These are phyloP conservation scores for Girardia tigrina DNA, from an alignment of 2,888 invertebrate species.

Conservation along the genomic window DNA sequence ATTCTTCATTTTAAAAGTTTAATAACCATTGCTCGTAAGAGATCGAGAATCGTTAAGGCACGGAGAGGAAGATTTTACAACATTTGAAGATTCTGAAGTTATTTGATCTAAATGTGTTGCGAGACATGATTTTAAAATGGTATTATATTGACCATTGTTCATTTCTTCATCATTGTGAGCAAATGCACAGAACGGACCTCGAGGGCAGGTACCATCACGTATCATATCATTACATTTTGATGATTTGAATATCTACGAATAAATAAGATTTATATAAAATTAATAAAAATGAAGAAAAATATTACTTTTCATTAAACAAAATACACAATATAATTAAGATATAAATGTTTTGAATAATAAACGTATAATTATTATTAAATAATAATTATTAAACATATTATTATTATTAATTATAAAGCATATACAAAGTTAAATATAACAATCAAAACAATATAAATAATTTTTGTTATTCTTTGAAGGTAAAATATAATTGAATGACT, in stretches of 20 bases:
- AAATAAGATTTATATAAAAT: conserved; percentile 53
- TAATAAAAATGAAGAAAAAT: no score
- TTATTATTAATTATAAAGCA: no score
- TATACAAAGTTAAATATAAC: no score
- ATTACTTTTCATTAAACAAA: no score
- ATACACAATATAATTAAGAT: no score
- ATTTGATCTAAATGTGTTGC: not conserved
- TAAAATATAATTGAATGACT: no score
- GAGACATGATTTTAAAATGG: not conserved
- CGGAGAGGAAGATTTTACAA: not conserved
- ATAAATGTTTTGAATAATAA: no score
- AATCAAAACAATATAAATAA: no score
- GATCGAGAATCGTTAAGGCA: conserved; percentile 5
- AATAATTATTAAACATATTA: no score
- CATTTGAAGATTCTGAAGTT: not conserved
- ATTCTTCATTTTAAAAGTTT: not conserved
- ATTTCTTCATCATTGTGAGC: conserved; percentile 11
- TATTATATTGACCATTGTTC: not conserved
- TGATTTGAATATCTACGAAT: conserved; percentile 73
- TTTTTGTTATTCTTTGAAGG: no score
- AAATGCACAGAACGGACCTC: conserved; percentile 84
- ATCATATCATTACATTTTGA: conserved; percentile 98
- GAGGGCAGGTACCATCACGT: conserved; percentile 89
- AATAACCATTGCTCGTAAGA: not conserved
- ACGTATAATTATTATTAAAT: no score